A percentile compares a stretch with the other conserved stretches of the same genome.
Evolutionary conservation across 1,140 invertebrate genomes (phyloP).

Genomic region (Melanaphis sacchari): DNA sequence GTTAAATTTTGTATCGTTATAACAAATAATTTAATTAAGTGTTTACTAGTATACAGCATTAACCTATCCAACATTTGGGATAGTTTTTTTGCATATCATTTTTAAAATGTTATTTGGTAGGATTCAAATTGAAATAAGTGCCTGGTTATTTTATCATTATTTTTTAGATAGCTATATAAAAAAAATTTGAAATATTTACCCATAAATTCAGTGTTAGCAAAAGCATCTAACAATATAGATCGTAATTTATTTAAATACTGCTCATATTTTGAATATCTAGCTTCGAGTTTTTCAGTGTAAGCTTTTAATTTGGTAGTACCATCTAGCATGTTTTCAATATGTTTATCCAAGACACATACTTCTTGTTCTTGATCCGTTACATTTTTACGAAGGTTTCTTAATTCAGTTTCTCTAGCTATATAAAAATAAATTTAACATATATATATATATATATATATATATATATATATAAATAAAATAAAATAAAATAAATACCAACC

Average conservation of each 20-base stretch:
- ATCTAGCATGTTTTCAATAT: slow-evolving; percentile 86
- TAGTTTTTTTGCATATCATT: no score
- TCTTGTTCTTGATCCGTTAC: slow-evolving; percentile 94
- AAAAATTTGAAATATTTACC: slow-evolving; percentile 65
- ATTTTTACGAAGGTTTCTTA: slow-evolving; percentile 86
- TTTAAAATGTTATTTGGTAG: no score
- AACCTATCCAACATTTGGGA: no score
- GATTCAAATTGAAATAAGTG: no score
- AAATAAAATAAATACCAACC: slow-evolving; percentile 63
- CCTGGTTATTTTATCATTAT: no score
- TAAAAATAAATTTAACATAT: no score
- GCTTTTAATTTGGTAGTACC: slow-evolving; percentile 76
- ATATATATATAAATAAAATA: not conserved
- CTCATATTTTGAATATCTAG: slow-evolving; percentile 77
- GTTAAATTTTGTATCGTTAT: no score
- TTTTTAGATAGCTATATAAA: not conserved
- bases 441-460: slow-evolving; percentile 53
- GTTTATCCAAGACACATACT: slow-evolving; percentile 91
- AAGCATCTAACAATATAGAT: slow-evolving; percentile 71
- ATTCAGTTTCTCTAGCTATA: slow-evolving; percentile 82
- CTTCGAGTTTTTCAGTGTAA: slow-evolving; percentile 80
- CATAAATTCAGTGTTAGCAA: slow-evolving; percentile 73
- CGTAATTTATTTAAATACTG: slow-evolving; percentile 79
- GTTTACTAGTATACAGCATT: no score
- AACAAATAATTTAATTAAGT: no score